Conservation (phyloP, 1,140 invertebrate species). For the Caenorhabditis tropicalis region DNA sequence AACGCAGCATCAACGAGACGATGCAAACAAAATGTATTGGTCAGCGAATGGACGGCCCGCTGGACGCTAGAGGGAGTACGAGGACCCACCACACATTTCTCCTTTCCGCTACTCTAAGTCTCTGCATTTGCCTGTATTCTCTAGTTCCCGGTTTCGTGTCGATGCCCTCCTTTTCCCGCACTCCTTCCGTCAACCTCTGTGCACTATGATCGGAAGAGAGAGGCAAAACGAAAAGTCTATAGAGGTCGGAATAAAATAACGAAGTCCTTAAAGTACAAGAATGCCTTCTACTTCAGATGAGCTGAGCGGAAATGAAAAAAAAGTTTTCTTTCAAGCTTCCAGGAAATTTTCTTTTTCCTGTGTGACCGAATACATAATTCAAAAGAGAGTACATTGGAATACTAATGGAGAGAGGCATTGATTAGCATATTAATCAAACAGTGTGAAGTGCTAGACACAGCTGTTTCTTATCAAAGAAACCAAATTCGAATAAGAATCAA, state of each 20-base stretch:
- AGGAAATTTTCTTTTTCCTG: too few species aligned
- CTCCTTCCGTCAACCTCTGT: background rate
- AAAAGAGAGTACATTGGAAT: too few species aligned
- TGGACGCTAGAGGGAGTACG: background rate
- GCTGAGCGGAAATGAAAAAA: too few species aligned
- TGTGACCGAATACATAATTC: too few species aligned
- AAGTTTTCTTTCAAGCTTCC: too few species aligned
- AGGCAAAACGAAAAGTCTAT: background rate
- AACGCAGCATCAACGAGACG: background rate
- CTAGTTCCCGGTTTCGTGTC: background rate
- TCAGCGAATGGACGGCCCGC: background rate
- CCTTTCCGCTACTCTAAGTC: background rate
- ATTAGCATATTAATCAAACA: too few species aligned
- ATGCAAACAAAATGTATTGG: conserved; percentile 13
- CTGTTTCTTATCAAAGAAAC: too few species aligned
- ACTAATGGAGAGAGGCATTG: too few species aligned
- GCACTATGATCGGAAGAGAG: background rate
- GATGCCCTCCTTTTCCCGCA: background rate
- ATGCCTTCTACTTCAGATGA: too few species aligned
- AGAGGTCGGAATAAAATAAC: background rate
- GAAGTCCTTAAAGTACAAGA: too few species aligned
- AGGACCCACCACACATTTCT: background rate
- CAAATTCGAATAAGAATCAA: too few species aligned
- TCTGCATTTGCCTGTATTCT: background rate
- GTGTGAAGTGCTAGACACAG: too few species aligned